These are phyloP conservation scores for Dallia pectoralis DNA, from an alignment of 2,797 vertebrate species.

Conservation along the genomic window DNA sequence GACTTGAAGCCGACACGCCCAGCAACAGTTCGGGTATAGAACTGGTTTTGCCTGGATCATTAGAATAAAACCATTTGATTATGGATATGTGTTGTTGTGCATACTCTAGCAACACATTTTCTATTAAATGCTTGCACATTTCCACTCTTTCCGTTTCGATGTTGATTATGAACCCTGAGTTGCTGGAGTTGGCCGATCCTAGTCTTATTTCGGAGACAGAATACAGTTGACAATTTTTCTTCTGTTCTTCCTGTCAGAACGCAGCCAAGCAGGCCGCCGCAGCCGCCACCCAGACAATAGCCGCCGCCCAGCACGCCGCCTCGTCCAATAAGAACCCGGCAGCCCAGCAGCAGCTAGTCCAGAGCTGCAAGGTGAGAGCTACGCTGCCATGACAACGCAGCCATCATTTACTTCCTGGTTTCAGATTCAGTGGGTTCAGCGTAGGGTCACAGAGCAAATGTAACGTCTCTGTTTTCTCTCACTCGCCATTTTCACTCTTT, in stretches of 20 bases:
- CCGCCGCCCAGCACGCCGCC: constrained; percentile 88
- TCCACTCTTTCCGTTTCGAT: too few relatives aligned
- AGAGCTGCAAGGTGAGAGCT: constrained; percentile 89
- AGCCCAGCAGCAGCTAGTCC: constrained; percentile 91
- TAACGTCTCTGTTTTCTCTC: not conserved
- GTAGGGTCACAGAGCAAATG: constrained; percentile 9
- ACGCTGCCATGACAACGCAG: constrained; percentile 1
- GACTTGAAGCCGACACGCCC: too few relatives aligned
- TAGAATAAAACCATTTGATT: too few relatives aligned
- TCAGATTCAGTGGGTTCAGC: constrained; percentile 21
- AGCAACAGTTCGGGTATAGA: too few relatives aligned
- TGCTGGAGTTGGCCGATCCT: too few relatives aligned
- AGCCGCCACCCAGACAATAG: constrained; percentile 94
- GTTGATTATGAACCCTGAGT: too few relatives aligned
- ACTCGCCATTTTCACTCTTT: not conserved
- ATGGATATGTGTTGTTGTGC: too few relatives aligned
- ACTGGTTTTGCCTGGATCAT: too few relatives aligned
- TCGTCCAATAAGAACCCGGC: constrained; percentile 91
- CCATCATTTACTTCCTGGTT: not conserved
- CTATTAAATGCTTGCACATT: too few relatives aligned
- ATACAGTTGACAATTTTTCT: not conserved
- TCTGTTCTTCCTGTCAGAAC: constrained; percentile 70
- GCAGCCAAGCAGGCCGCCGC: constrained; percentile 95
- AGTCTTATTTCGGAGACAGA: too few relatives aligned
- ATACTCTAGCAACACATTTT: too few relatives aligned